These are phyloP conservation scores for Zapus hudsonius DNA, from an alignment of 2,113 vertebrate species.

Conservation along the genomic window DNA sequence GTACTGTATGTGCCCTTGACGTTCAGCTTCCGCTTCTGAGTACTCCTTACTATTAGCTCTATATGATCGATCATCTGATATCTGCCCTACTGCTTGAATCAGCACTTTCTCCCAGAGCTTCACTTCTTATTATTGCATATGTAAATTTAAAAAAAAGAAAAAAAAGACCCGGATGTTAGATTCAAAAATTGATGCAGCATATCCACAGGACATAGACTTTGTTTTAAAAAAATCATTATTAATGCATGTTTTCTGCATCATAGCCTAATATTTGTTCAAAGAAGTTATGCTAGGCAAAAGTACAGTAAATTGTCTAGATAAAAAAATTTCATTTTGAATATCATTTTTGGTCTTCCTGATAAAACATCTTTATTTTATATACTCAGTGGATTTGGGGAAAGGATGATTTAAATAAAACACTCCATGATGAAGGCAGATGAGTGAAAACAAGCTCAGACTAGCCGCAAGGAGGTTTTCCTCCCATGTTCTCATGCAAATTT, in stretches of 20 bases:
- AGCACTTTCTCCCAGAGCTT: not conserved
- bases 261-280: not conserved
- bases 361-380: not conserved
- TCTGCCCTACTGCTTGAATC: not conserved
- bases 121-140: not conserved
- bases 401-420: not conserved
- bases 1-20: not conserved
- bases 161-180: not conserved
- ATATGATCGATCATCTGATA: not conserved
- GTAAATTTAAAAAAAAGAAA: not conserved
- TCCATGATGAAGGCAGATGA: not conserved
- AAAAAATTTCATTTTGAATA: not conserved
- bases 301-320: not conserved
- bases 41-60: not conserved
- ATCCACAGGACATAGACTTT: not conserved
- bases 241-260: not conserved
- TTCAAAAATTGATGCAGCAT: not conserved
- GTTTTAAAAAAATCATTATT: not conserved
- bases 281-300: not conserved
- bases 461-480: not conserved
- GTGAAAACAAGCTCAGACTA: not conserved
- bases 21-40: accelerated
- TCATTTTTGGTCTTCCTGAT: not conserved
- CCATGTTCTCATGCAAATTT: not conserved
- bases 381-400: not conserved